Evolutionary conservation across 2,797 vertebrate species (phyloP), one percentile per base, ranked within the genome.

Genomic region (Arrhamphus sclerolepis): DNA sequence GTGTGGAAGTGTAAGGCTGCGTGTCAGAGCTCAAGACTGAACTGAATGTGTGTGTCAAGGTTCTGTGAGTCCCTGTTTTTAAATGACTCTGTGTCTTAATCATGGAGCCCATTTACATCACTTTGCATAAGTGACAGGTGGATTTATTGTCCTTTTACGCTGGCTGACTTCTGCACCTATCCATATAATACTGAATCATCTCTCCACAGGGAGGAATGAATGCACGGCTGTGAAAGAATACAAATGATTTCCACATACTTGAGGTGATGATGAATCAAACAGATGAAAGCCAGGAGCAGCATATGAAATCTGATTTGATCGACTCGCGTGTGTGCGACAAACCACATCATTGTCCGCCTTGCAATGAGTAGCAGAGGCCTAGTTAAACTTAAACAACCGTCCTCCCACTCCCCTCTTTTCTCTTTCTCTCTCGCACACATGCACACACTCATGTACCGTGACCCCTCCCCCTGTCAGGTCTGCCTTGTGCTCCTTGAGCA

Each of bases 61-160:
- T 86, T 84, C 84, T 83, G 80, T 73, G 65, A 77, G 80, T 83
- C 82, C 72, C 82, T 83, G 84, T 87, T 89, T 92, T 91, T 90
- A 91, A 91, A 91, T 72, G 82, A 89, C 91, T 89, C 75, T 80
- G 87, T 83, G 84, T 93, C 91, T 92, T 93, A 91, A 93, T 93
- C 91, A 91, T 60, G 56, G 83, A 82, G 80, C 85, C 78, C 87
- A 92, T 93, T 92, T 92, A 91, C 92, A 93, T 92, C 83, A 84
- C 87, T 93, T 92, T 92, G 89, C 91, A 91, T 93, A 92, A 90
- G 87, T 92, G 91, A 91, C 91, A 89, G 89, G 68, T 82, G 87
- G 89, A 93, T 93, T 92, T 91, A 93, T 91, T 83, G 85, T 86
- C 79, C 85, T 89, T 85, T 87, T 90, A 89, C 89, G 82, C 86